Conservation (phyloP, 1,140 invertebrate species). For the Solen grandis region DNA sequence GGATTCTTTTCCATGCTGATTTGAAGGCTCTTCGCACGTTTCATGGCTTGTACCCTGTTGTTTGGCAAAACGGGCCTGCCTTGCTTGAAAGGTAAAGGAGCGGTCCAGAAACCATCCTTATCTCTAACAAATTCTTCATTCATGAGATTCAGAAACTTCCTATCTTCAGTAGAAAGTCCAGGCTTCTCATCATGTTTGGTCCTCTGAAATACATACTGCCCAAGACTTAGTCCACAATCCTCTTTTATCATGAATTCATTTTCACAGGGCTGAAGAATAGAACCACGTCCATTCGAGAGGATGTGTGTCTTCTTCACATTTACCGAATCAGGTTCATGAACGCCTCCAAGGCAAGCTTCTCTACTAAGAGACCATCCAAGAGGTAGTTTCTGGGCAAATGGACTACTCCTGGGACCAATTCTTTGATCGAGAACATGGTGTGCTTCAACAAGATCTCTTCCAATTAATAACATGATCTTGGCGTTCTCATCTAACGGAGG, state of each 20-base stretch:
- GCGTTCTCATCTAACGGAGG: background rate
- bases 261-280: slow-evolving; percentile 33
- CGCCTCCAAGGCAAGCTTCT: slow-evolving; percentile 46
- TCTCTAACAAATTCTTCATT: slow-evolving; percentile 26
- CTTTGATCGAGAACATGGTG: slow-evolving; percentile 52
- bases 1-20: background rate
- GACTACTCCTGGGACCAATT: slow-evolving; percentile 18
- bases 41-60: slow-evolving; percentile 26
- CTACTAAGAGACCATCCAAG: slow-evolving; percentile 53
- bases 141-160: background rate
- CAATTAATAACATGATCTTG: slow-evolving; percentile 37
- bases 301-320: slow-evolving; percentile 46
- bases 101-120: background rate
- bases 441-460: slow-evolving; percentile 48
- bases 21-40: background rate
- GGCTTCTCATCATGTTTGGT: background rate
- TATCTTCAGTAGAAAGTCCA: background rate
- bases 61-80: slow-evolving; percentile 1
- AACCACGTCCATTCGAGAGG: slow-evolving; percentile 21
- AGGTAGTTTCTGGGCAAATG: slow-evolving; percentile 45
- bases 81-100: slow-evolving; percentile 9
- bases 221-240: background rate
- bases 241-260: slow-evolving; percentile 22
- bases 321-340: slow-evolving; percentile 23
- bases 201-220: background rate